Evolutionary conservation across 2,888 invertebrate species (phyloP), one percentile per base, ranked within the genome.

Genomic region (Sicus ferrugineus): DNA sequence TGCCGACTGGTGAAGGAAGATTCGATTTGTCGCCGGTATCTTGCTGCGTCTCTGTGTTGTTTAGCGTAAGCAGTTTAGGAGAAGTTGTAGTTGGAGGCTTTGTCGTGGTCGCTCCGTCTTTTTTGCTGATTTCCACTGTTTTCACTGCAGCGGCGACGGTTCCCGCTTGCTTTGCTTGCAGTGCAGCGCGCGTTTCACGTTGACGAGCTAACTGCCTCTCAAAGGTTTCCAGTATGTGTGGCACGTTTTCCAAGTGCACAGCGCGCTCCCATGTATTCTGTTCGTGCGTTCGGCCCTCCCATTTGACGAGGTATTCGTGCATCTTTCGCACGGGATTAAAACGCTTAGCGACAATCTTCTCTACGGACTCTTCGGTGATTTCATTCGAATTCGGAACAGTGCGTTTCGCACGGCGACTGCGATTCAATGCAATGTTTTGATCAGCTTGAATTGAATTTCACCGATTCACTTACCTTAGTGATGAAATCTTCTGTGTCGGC

Each of bases 201-300:
- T 92, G 91, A 3, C 91, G 88, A 1, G 92, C 92, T 61, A 93
- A 86, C 79, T 92, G 92, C 76, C 90, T 90, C 81, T 95, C 94
- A 78, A 94, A 95, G 58, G 92, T 92, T 72, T 93, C 93, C 66
- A 94, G 84, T 69, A 94, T 86, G 77, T 90, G 89, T 79, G 92
- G 92, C 79, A 94, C 94, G 1, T 91, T 90, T 71, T 90, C 90
- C 80, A 94, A 89, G 80, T 93, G 91, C 67, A 90, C 89, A 30
- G 91, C 89, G 0, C 93, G 92, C 82, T 95, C 94, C 94, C 94
- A 95, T 5, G 94, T 93, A 81, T 93, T 94, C 76, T 92, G 90
- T 72, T 93, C 91, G 90, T 91, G 90, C 28, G 91, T 88, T 77
- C 91, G 92, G 61, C 92, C 91, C 81, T 94, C 93, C 94, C 94